Conservation (phyloP, 1,140 invertebrate species). For the Coboldia fuscipes region DNA sequence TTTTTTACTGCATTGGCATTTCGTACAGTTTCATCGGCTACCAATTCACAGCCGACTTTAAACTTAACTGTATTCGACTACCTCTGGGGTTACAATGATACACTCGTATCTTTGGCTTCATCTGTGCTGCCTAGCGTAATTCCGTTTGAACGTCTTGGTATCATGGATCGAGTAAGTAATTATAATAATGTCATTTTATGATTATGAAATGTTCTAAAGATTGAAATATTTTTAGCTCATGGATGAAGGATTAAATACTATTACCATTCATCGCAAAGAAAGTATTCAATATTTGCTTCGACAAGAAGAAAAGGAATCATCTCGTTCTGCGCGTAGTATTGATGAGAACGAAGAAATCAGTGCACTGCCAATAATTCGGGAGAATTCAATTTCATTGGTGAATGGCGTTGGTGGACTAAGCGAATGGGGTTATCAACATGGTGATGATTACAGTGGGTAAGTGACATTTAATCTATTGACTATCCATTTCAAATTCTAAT, state of each 20-base stretch:
- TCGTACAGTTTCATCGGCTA: conserved; percentile 30
- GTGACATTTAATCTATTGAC: not conserved
- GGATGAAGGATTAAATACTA: conserved; percentile 29
- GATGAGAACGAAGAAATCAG: too few relatives aligned
- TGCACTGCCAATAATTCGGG: conserved; percentile 9
- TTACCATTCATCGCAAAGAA: conserved; percentile 25
- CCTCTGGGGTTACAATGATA: conserved; percentile 72
- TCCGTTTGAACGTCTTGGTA: conserved; percentile 52
- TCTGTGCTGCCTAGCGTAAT: conserved; percentile 46
- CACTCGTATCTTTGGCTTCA: conserved; percentile 41
- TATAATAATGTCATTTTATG: not conserved
- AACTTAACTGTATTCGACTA: conserved; percentile 48
- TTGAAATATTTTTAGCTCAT: conserved; percentile 26
- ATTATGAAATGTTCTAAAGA: not conserved
- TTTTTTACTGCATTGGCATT: conserved; percentile 26
- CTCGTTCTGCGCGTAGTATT: too few relatives aligned
- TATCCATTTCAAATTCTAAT: not conserved
- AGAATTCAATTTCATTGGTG: conserved; percentile 25
- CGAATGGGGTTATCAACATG: conserved; percentile 31
- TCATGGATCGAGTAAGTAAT: conserved; percentile 59
- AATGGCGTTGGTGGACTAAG: conserved; percentile 33
- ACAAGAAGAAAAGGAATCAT: conserved; percentile 1
- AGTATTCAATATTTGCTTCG: conserved; percentile 6
- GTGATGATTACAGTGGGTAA: conserved; percentile 4
- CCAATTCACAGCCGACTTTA: conserved; percentile 44